These are phyloP conservation scores for Xestia xanthographa DNA, from an alignment of 2,888 invertebrate species.

Conservation along the genomic window DNA sequence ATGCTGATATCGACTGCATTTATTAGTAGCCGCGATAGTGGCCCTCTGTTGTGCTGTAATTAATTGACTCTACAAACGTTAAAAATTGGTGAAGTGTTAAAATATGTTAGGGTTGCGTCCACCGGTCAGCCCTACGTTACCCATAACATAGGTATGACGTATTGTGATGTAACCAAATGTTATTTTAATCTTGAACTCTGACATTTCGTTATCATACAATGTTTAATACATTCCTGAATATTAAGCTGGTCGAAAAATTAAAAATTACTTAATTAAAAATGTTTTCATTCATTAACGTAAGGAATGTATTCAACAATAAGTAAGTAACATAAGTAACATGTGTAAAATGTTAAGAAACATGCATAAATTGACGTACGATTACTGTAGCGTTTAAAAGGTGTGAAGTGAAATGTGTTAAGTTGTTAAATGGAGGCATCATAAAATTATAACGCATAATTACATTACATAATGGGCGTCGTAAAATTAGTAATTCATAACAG, in stretches of 20 bases:
- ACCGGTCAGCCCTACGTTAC: constrained; percentile 55
- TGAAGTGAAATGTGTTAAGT: constrained; percentile 77
- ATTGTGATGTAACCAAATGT: constrained; percentile 64
- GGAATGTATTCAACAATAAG: constrained; percentile 49
- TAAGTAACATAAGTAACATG: constrained; percentile 50
- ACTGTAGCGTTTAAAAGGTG: constrained; percentile 63
- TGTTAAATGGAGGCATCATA: constrained; percentile 83
- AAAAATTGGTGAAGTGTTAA: constrained; percentile 83
- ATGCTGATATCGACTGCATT: constrained; percentile 73
- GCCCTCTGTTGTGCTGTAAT: constrained; percentile 78
- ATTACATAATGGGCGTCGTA: constrained; percentile 80
- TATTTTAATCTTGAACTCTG: constrained; percentile 62
- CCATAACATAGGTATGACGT: constrained; percentile 61
- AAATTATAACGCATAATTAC: constrained; percentile 85
- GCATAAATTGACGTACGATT: constrained; percentile 65
- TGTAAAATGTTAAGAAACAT: constrained; percentile 63
- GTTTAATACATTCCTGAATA: constrained; percentile 53
- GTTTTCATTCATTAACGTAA: constrained; percentile 29
- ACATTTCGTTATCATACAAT: constrained; percentile 60
- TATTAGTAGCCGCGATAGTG: constrained; percentile 68
- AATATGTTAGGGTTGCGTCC: constrained; percentile 67
- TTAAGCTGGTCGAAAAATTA: constrained; percentile 28
- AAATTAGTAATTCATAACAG: constrained; percentile 88
- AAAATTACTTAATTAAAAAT: constrained; percentile 43
- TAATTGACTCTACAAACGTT: constrained; percentile 86